Base-by-base conservation (phyloP, 2,888 invertebrate species). In the Peribatodes rhomboidaria region DNA sequence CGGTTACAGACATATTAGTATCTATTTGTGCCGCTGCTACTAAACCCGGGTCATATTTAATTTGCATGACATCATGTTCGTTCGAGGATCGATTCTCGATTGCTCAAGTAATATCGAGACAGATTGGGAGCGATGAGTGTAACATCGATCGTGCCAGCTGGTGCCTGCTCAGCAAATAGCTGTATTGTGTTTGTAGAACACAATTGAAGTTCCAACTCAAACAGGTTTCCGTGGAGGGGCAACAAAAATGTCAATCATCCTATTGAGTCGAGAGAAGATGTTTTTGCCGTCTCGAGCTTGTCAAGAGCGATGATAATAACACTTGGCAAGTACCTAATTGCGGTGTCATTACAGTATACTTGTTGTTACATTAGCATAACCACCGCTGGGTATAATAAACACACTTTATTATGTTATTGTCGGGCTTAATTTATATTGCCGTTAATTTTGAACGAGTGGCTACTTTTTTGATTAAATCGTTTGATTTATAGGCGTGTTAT, bases 161-260 rank as follows among this genome's bases (percentile, higher is more conserved):
- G 65, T 64, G 53, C 56, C 54, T 22, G 47, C 39, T 67, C 61
- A 60, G 58, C 61, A 58, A 64, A 64, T 53, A 61, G 27, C 49
- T 60, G 67, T 68, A 60, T 68, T 67, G 56, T 68, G 39, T 61
- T 57, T 65, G 62, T 67, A 53, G 62, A 61, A 66, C 52, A 66
- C 69, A 73, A 73, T 73, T 67, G 70, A 73, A 71, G 64, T 53
- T 69, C 67, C 59, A 72, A 65, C 67, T 46, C 54, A 72, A 83
- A 81, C 82, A 65, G 76, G 83, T 82, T 81, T 63, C 55, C 70
- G 67, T 66, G 68, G 72, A 70, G 57, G 58, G 74, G 71, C 75
- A 75, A 78, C 76, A 74, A 70, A 78, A 80, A 80, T 80, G 84
- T 80, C 85, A 83, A 83, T 86, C 84, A 82, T 75, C 70, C 73